phyloP scores from a whole-genome alignment of 2,888 invertebrate genomes.

The Drosophila robusta region DNA sequence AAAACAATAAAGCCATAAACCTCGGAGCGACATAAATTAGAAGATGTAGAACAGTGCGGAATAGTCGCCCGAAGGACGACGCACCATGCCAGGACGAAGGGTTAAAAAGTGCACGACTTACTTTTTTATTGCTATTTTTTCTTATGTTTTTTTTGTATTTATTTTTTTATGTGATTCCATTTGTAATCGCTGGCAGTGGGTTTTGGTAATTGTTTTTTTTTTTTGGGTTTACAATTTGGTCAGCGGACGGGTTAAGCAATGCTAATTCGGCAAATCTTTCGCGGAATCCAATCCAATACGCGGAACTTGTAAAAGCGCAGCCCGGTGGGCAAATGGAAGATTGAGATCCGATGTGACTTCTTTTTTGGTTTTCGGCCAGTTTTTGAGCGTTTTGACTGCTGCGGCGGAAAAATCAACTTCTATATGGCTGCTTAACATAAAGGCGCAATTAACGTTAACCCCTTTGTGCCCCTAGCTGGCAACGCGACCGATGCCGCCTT shows the following conservation, averaged over 20 bases:
- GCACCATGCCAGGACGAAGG: constrained; percentile 56
- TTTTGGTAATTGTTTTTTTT: constrained; percentile 41
- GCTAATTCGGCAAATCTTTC: constrained; percentile 36
- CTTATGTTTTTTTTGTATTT: constrained; percentile 10
- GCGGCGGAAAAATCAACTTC: constrained; percentile 59
- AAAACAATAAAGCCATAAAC: constrained; percentile 79
- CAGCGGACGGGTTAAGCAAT: constrained; percentile 71
- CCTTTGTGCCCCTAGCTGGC: constrained; percentile 61
- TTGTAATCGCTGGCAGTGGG: constrained; percentile 9
- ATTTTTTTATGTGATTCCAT: constrained; percentile 42
- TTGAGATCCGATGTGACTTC: constrained; percentile 11
- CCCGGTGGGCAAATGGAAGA: constrained; percentile 19
- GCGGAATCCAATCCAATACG: constrained; percentile 43
- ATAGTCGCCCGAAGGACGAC: constrained; percentile 27
- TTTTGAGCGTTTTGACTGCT: constrained; percentile 52
- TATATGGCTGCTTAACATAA: constrained; percentile 65
- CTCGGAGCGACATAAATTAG: constrained; percentile 67
- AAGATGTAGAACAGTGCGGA: constrained; percentile 67
- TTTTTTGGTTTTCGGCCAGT: not conserved
- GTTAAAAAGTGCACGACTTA: constrained; percentile 65
- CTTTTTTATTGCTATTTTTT: constrained; percentile 40
- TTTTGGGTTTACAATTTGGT: constrained; percentile 54
- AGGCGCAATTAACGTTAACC: constrained; percentile 76
- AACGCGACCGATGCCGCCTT: constrained; percentile 48
- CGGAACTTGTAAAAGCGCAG: constrained; percentile 52